A percentile compares a stretch with the other conserved stretches of the same genome.
Conservation (phyloP, 2,113 vertebrate species). For the Budorcas taxicolor region DNA sequence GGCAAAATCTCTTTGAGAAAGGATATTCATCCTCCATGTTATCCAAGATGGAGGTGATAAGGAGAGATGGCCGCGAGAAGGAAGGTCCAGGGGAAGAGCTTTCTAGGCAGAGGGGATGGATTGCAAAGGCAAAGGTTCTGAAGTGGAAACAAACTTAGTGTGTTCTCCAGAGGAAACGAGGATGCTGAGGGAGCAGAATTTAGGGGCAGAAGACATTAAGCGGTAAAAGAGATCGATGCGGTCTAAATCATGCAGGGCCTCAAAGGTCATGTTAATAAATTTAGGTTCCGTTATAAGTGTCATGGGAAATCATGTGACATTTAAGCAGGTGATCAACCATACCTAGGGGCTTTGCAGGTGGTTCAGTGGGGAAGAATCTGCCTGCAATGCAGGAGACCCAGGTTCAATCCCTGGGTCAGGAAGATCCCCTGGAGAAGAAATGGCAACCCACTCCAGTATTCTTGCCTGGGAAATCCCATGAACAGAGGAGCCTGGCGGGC, state of each 20-base stretch:
- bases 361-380: neutral
- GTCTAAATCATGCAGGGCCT: neutral
- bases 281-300: neutral
- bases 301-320: neutral
- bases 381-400: neutral
- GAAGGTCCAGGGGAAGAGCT: neutral
- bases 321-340: neutral
- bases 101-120: fast-evolving
- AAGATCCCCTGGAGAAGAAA: neutral
- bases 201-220: neutral
- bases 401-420: neutral
- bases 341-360: neutral
- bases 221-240: fast-evolving
- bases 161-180: neutral
- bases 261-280: neutral
- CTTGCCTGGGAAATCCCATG: neutral
- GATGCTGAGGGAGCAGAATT: no score
- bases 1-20: neutral
- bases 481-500: neutral
- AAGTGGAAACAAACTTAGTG: neutral
- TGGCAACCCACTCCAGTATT: neutral
- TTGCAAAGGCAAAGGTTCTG: no score
- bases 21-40: neutral
- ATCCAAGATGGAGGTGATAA: neutral
- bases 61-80: neutral